phyloP scores from a whole-genome alignment of 2,888 invertebrate genomes.

The Endotricha flammealis region DNA sequence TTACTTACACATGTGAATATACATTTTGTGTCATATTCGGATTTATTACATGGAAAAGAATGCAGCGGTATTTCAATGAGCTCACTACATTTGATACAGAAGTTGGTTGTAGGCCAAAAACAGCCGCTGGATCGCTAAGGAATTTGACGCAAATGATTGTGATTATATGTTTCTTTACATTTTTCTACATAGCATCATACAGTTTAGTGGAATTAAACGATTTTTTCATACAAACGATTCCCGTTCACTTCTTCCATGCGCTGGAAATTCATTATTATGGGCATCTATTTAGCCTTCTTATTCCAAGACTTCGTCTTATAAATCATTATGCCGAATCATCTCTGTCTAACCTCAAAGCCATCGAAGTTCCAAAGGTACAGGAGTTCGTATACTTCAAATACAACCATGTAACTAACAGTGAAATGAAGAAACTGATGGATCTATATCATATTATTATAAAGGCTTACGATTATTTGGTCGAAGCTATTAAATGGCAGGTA shows the following conservation, averaged over 20 bases:
- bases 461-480: slow-evolving; percentile 42
- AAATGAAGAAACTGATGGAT: slow-evolving; percentile 46
- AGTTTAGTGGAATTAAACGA: slow-evolving; percentile 10
- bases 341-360: slow-evolving; percentile 23
- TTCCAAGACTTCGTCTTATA: slow-evolving; percentile 41
- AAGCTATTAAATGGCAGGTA: slow-evolving; percentile 60
- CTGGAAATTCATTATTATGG: slow-evolving; percentile 44
- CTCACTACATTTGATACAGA: slow-evolving; percentile 41
- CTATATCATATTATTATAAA: slow-evolving; percentile 45
- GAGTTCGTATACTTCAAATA: slow-evolving; percentile 27
- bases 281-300: slow-evolving; percentile 42
- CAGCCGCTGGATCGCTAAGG: slow-evolving; percentile 28
- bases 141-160: slow-evolving; percentile 27
- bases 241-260: slow-evolving; percentile 27
- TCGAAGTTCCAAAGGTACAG: slow-evolving; percentile 24
- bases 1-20: slow-evolving; percentile 19
- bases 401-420: slow-evolving; percentile 25
- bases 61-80: slow-evolving; percentile 35
- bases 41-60: slow-evolving; percentile 30
- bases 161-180: slow-evolving; percentile 21
- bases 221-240: slow-evolving; percentile 18
- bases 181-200: slow-evolving; percentile 19
- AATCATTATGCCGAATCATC: slow-evolving; percentile 43
- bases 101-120: slow-evolving; percentile 37
- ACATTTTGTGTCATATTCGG: slow-evolving; percentile 27